Percentiles rank a stretch among this genome's conserved stretches.
phyloP scores from a whole-genome alignment of 2,113 vertebrate genomes.

The Cololabis saira region DNA sequence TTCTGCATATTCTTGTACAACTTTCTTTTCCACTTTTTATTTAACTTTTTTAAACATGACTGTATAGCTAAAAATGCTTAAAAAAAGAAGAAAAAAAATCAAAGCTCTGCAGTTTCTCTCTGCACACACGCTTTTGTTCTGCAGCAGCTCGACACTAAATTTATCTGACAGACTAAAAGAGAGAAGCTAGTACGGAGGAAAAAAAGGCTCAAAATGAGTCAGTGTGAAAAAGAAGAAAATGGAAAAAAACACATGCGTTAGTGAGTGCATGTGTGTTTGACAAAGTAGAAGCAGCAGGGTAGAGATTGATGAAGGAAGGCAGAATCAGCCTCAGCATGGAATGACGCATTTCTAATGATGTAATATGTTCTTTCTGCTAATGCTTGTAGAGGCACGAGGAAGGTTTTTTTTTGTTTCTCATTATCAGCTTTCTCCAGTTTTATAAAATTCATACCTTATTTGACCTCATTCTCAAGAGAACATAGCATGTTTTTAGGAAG shows the following conservation, averaged over 20 bases:
- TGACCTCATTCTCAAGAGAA: too few relatives aligned
- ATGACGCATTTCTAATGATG: conserved; percentile 59
- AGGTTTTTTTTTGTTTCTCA: background rate
- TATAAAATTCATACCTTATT: too few relatives aligned
- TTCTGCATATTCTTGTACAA: too few relatives aligned
- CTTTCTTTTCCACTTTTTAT: too few relatives aligned
- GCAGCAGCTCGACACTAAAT: background rate
- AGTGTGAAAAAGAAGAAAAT: conserved; percentile 2
- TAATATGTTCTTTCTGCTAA: conserved; percentile 48
- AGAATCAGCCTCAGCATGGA: conserved; percentile 31
- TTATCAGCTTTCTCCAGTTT: too few relatives aligned
- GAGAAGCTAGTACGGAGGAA: background rate
- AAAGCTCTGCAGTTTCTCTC: conserved; percentile 7
- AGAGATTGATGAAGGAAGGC: conserved; percentile 37
- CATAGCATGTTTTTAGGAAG: too few relatives aligned
- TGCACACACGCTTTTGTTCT: background rate
- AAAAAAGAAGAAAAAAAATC: too few relatives aligned
- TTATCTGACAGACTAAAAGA: conserved; percentile 20
- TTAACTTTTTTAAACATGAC: too few relatives aligned
- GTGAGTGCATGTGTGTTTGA: conserved; percentile 19
- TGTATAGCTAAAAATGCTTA: too few relatives aligned
- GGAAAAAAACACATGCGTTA: background rate
- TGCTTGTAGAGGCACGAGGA: conserved; percentile 17
- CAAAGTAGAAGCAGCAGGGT: conserved; percentile 11
- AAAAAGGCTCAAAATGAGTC: conserved; percentile 2